These are phyloP conservation scores for Sisyra terminalis DNA, from an alignment of 2,888 invertebrate genomes.

Conservation along the genomic window DNA sequence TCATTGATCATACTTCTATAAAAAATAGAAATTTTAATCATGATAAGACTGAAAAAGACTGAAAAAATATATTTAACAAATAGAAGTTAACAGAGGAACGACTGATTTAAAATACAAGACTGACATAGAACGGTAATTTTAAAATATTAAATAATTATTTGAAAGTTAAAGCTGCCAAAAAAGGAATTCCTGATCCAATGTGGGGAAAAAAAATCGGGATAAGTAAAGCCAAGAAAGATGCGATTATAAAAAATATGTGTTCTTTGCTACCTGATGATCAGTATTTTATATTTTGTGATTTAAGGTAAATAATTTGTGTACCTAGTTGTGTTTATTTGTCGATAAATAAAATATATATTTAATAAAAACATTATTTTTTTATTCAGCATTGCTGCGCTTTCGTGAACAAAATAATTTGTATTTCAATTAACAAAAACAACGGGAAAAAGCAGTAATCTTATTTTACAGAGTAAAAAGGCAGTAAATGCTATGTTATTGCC, in stretches of 20 bases:
- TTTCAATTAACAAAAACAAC: background rate
- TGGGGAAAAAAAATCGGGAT: background rate
- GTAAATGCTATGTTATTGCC: background rate
- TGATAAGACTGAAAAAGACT: too few relatives aligned
- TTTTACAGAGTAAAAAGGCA: constrained; percentile 2
- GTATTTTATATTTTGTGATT: background rate
- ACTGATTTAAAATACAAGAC: too few relatives aligned
- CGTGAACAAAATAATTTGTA: too few relatives aligned
- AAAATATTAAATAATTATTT: background rate
- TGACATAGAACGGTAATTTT: background rate
- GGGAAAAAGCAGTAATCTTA: constrained; percentile 1
- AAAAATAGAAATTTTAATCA: too few relatives aligned
- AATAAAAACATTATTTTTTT: background rate
- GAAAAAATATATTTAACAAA: too few relatives aligned
- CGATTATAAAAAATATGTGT: constrained; percentile 2
- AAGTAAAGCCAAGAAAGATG: constrained; percentile 1
- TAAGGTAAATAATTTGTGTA: background rate
- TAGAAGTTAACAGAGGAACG: too few relatives aligned
- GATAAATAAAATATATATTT: background rate
- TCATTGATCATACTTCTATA: too few relatives aligned
- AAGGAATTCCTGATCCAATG: background rate
- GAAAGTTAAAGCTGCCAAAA: background rate
- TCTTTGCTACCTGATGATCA: background rate
- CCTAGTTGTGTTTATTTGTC: background rate
- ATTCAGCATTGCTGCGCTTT: background rate